A percentile compares a stretch with the other conserved stretches of the same genome.
phyloP scores from a whole-genome alignment of 2,888 invertebrate species.

The Branchipolynoe longqiensis region DNA sequence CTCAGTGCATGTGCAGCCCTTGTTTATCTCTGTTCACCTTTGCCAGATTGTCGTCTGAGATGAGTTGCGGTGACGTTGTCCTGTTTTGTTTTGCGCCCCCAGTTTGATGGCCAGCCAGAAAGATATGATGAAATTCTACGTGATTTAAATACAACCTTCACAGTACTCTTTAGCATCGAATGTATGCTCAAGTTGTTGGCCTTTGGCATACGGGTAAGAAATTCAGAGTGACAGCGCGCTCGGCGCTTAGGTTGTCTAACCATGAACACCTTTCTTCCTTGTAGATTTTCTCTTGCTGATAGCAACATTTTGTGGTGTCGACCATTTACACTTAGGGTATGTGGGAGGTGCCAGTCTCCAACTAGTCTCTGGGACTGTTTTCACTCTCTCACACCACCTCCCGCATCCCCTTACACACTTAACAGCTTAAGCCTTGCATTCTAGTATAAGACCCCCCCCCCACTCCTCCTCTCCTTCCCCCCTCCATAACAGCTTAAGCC shows the following conservation, averaged over 20 bases:
- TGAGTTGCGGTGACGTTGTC: constrained; percentile 58
- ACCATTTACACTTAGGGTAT: constrained; percentile 29
- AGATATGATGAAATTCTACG: constrained; percentile 68
- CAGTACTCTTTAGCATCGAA: constrained; percentile 99
- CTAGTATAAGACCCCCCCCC: background rate
- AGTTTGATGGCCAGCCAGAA: constrained; percentile 61
- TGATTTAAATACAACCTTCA: constrained; percentile 99
- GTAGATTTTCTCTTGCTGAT: constrained; percentile 43
- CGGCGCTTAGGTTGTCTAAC: too few relatives aligned
- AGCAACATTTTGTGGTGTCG: constrained; percentile 50
- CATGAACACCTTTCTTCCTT: constrained; percentile 44
- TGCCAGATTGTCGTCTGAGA: constrained; percentile 16
- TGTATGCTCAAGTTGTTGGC: constrained; percentile 99
- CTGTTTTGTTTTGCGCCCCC: constrained; percentile 58
- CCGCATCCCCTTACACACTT: constrained; percentile 27
- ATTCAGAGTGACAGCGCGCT: too few relatives aligned
- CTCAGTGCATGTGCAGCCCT: background rate
- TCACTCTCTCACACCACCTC: too few relatives aligned
- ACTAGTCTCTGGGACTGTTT: background rate
- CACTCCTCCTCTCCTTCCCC: background rate
- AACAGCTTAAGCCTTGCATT: constrained; percentile 47
- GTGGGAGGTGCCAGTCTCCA: background rate
- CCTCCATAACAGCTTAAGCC: constrained; percentile 38
- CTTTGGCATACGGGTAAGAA: constrained; percentile 96
- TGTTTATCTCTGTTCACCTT: constrained; percentile 24